Base-by-base conservation (phyloP, 1,140 invertebrate genomes). In the Thaumetopoea pityocampa region DNA sequence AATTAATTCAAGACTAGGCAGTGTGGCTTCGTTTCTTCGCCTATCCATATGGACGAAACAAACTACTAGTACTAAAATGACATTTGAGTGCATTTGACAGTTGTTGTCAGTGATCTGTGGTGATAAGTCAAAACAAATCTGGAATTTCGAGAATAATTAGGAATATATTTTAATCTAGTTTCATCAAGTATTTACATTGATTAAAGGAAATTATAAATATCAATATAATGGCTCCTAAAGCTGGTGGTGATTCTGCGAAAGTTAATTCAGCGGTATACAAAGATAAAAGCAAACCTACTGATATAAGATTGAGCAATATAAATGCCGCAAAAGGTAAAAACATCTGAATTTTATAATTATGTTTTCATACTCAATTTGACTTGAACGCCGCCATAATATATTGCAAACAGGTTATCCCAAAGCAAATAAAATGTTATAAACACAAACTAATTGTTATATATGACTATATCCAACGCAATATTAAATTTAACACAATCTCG, bases 301-400 rank as follows among this genome's bases (percentile, higher is more conserved):
- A 98, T 87, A 97, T 99, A 70, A 91, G 98, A 28, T 88, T 89
- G 41, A 98, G 96, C 64, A 99, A 99, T 78, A 99, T 99, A 49
- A 92, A 92, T 80, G 98, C 98, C 51, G 98, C 96, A 12, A 99
- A 99, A 93, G 95, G 96, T 98, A 89, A 85, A 40, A 60, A 53
- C 56, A 59, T 48, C 57, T 68, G 67, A 44, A 28, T 41, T 29
- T 14, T 34, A 22, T 11, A 27, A 8, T 6, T 5, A 28, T 19
- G 1, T 16, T 8, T 30, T 15, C 5, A 15, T 6, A 8, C 8
- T 23, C 28, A 10, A 9, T 14, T 19, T 44, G 12, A 22, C 6
- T 11, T n/a, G 4, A 11, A 28, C 3, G 4, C 11, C 5, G 6
- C 30, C 9, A n/a, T 17, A 11, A n/a, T n/a, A n/a, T n/a, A n/a